A percentile compares a stretch with the other conserved stretches of the same genome.
phyloP scores from a whole-genome alignment of 2,797 vertebrate species.

The Micrastur ruficollis region DNA sequence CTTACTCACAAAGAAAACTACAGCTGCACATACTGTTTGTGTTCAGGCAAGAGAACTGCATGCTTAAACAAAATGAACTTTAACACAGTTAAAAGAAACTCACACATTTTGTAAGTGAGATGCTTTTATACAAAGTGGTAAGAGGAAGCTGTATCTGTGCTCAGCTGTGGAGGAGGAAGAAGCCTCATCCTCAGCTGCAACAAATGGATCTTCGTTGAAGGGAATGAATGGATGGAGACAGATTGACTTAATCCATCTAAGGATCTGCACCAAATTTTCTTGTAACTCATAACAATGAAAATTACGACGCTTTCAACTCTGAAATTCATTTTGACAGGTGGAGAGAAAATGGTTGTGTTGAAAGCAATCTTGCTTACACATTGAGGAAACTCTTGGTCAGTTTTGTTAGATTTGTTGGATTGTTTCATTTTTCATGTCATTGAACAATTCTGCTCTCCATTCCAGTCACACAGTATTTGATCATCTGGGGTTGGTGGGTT shows the following conservation, averaged over 20 bases:
- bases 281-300: not conserved
- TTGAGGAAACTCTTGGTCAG: not conserved
- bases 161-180: not conserved
- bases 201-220: not conserved
- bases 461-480: not conserved
- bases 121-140: not conserved
- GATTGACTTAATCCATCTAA: not conserved
- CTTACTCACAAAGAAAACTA: slow-evolving; percentile 10
- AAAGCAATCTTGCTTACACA: not conserved
- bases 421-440: not conserved
- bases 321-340: not conserved
- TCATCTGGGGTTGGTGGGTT: not conserved
- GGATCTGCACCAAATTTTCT: not conserved
- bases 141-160: not conserved
- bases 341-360: not conserved
- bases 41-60: not conserved
- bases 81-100: not conserved
- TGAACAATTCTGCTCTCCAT: not conserved
- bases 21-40: not conserved
- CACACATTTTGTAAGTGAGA: not conserved
- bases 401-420: not conserved
- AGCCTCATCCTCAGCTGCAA: not conserved
- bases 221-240: not conserved
- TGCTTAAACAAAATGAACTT: slow-evolving; percentile 1
- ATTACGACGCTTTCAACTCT: not conserved